Conservation (phyloP, 1,140 invertebrate genomes). For the Drosophila repletoides region DNA sequence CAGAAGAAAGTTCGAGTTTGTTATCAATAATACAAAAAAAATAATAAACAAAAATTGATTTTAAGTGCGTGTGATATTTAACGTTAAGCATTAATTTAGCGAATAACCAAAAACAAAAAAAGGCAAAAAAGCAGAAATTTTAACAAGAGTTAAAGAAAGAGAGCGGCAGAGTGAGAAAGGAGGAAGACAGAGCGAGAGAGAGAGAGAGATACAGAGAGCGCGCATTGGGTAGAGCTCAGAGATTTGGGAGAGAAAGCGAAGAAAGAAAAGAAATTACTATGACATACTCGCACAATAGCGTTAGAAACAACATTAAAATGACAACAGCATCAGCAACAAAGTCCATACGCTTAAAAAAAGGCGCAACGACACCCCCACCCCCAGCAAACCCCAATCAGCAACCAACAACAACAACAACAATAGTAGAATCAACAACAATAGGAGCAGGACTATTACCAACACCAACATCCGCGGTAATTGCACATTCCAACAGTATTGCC, state of each 20-base stretch:
- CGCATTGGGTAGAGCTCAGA: conserved; percentile 11
- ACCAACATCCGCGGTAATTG: conserved; percentile 67
- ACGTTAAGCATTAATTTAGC: conserved; percentile 81
- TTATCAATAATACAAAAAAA: conserved; percentile 63
- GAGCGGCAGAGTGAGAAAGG: not conserved
- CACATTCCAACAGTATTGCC: conserved; percentile 83
- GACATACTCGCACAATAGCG: conserved; percentile 82
- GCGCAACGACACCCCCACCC: conserved; percentile 48
- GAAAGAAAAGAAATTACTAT: conserved; percentile 72
- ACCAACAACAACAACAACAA: conserved; percentile 21
- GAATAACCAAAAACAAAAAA: conserved; percentile 76
- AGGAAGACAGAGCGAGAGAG: not conserved
- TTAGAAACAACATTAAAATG: conserved; percentile 82
- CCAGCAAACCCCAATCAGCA: conserved; percentile 40
- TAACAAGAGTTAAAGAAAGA: conserved; percentile 27
- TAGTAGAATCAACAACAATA: conserved; percentile 48
- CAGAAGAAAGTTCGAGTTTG: conserved; percentile 58
- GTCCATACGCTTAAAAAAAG: conserved; percentile 78
- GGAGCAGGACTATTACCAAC: conserved; percentile 50
- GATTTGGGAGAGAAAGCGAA: conserved; percentile 44
- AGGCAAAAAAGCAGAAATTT: conserved; percentile 71
- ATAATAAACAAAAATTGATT: conserved; percentile 69
- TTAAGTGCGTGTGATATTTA: conserved; percentile 83
- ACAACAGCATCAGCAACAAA: conserved; percentile 80
- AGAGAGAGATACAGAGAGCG: not conserved